Conservation (phyloP, 2,888 invertebrate genomes). For the Eupithecia centaureata region DNA sequence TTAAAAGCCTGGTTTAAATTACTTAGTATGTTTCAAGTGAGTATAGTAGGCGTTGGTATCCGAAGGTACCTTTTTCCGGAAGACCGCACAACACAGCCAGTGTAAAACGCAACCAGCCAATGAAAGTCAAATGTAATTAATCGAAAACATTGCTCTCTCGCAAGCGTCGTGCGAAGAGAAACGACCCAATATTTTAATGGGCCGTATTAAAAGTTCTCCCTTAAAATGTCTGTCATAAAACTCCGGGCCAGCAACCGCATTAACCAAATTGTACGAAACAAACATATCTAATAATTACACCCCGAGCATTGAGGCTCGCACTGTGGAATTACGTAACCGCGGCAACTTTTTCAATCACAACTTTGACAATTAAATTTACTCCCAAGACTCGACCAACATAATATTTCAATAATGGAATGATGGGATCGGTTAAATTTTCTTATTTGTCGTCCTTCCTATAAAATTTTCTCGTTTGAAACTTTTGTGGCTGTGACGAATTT, state of each 20-base stretch:
- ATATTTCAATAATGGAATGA: conserved; percentile 72
- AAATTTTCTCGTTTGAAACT: conserved; percentile 39
- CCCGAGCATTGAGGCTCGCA: conserved; percentile 63
- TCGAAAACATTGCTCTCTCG: conserved; percentile 14
- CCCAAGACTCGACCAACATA: conserved; percentile 71
- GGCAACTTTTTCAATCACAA: conserved; percentile 82
- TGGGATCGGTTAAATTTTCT: conserved; percentile 58
- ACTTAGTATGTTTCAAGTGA: neutral
- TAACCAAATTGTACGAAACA: conserved; percentile 77
- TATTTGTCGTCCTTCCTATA: conserved; percentile 49
- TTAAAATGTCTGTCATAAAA: conserved; percentile 67
- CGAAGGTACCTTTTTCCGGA: neutral
- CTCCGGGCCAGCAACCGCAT: conserved; percentile 60
- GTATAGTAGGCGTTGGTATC: neutral
- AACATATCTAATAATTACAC: conserved; percentile 78
- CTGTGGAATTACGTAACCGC: conserved; percentile 74
- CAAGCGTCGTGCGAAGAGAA: conserved; percentile 16
- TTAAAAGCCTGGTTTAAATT: neutral
- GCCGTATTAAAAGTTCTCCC: conserved; percentile 40
- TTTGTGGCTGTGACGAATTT: conserved; percentile 29
- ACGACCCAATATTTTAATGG: conserved; percentile 43
- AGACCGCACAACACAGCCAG: neutral
- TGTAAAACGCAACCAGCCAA: conserved; percentile 12
- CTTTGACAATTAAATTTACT: conserved; percentile 82
- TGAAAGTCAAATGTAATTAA: conserved; percentile 29